Percentiles rank a stretch among this genome's conserved stretches.
Conservation (phyloP, 2,888 invertebrate genomes). For the Timema podura region DNA sequence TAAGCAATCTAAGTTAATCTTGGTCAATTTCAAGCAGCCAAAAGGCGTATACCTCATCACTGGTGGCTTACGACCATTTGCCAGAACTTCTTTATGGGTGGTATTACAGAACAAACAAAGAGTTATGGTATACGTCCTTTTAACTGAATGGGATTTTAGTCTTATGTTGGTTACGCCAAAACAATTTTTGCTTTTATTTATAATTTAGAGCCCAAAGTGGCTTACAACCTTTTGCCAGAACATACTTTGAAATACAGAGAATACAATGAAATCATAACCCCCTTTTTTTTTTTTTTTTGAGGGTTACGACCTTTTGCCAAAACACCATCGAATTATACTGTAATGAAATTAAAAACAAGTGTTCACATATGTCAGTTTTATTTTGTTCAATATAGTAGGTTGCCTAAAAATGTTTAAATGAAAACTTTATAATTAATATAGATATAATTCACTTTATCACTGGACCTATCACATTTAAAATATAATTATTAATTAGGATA, state of each 20-base stretch:
- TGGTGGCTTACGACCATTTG: conserved; percentile 12
- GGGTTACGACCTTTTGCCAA: conserved; percentile 9
- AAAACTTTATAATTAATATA: no score
- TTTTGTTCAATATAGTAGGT: no score
- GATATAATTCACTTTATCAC: no score
- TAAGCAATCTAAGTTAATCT: no score
- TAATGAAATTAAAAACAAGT: no score
- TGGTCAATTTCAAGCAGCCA: background rate
- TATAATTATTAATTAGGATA: no score
- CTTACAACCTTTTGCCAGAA: no score
- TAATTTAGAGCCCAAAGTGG: no score
- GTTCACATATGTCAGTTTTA: no score
- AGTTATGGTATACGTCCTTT: background rate
- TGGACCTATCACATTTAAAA: no score
- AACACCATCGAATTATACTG: background rate
- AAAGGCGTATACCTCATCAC: conserved; percentile 9
- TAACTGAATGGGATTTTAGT: background rate
- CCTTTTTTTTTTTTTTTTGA: background rate
- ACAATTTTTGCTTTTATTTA: conserved; percentile 5
- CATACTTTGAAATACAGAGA: background rate
- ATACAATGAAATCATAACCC: conserved; percentile 7
- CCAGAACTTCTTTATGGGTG: no score
- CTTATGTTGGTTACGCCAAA: conserved; percentile 4
- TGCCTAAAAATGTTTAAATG: no score
- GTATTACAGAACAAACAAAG: background rate